Evolutionary conservation across 2,113 vertebrate species (phyloP).

Genomic region (Cygnus buccinator): DNA sequence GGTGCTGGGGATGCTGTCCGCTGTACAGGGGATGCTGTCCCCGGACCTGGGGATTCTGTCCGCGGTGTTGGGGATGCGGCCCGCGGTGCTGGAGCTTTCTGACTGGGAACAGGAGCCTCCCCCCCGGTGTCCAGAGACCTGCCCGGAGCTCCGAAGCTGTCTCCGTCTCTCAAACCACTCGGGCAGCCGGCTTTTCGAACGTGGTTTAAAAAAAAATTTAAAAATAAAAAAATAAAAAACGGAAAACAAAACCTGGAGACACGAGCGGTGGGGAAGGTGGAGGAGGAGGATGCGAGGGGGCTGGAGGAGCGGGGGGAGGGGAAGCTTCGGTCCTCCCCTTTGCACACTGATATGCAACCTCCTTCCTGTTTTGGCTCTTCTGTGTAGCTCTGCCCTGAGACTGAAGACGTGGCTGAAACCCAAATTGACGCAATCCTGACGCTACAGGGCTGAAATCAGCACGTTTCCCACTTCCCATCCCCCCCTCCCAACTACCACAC

Average conservation of each 20-base stretch:
- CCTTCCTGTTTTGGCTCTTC: conserved; percentile 76
- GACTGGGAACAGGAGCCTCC: too few relatives aligned
- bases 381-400: conserved; percentile 72
- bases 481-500: not conserved
- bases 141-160: not conserved
- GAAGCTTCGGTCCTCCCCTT: conserved; percentile 58
- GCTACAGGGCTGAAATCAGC: conserved; percentile 87
- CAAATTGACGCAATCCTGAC: conserved; percentile 95
- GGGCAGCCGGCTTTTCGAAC: not conserved
- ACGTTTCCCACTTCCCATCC: conserved; percentile 49
- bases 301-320: not conserved
- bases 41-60: too few relatives aligned
- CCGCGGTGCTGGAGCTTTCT: not conserved
- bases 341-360: conserved; percentile 68
- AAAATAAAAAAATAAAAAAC: not conserved
- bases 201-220: not conserved
- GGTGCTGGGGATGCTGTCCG: conserved; percentile 84
- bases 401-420: conserved; percentile 79
- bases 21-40: conserved; percentile 84
- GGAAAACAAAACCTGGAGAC: not conserved
- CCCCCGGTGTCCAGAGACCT: not conserved
- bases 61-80: too few relatives aligned
- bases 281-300: not conserved
- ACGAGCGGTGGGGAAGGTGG: not conserved
- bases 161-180: not conserved